A percentile compares a stretch with the other conserved stretches of the same genome.
These are phyloP conservation scores for Pristionchus maxplancki DNA, from an alignment of 2,888 invertebrate genomes.

Conservation along the genomic window DNA sequence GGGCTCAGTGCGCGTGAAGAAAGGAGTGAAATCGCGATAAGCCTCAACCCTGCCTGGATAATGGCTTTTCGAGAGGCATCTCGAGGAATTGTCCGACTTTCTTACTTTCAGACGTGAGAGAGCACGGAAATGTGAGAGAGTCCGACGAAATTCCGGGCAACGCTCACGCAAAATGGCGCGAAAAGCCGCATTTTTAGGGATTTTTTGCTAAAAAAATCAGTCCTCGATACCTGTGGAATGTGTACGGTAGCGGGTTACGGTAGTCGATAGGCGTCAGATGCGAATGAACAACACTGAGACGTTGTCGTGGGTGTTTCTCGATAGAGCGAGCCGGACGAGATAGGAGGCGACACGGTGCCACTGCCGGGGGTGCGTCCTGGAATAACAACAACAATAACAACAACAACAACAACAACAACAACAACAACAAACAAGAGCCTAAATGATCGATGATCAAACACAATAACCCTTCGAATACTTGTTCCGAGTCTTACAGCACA, in stretches of 20 bases:
- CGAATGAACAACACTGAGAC: conserved; percentile 91
- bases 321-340: conserved; percentile 91
- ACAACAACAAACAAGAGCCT: too few relatives aligned
- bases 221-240: neutral
- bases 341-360: conserved; percentile 83
- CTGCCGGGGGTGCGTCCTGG: conserved; percentile 41
- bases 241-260: neutral
- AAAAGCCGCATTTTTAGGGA: neutral
- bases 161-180: too few relatives aligned
- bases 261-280: conserved; percentile 38
- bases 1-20: neutral
- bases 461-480: too few relatives aligned
- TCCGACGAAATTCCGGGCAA: too few relatives aligned
- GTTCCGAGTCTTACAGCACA: too few relatives aligned
- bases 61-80: conserved; percentile 42
- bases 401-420: too few relatives aligned
- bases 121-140: too few relatives aligned
- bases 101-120: too few relatives aligned
- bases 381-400: neutral
- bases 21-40: conserved; percentile 39
- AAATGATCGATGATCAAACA: too few relatives aligned
- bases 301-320: conserved; percentile 93
- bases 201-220: neutral
- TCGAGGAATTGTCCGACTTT: neutral
- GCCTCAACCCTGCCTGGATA: neutral